These are phyloP conservation scores for Drosophila pseudotalamancana DNA, from an alignment of 2,888 invertebrate species.

Conservation along the genomic window DNA sequence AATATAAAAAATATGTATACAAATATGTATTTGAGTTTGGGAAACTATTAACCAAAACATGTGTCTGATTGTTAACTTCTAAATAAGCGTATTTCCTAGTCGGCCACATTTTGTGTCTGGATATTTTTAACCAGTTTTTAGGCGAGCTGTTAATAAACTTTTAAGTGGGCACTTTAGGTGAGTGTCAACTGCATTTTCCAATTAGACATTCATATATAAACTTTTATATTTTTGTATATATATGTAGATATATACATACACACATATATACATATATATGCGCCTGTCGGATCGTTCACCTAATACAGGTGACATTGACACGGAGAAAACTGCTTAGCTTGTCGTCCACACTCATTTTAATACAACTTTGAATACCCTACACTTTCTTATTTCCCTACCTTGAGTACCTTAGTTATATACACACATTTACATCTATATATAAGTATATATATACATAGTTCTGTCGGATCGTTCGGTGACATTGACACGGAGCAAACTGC, in stretches of 20 bases:
- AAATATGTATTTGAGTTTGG: too few relatives aligned
- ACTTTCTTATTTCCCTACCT: too few relatives aligned
- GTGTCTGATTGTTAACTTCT: too few relatives aligned
- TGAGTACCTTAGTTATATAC: too few relatives aligned
- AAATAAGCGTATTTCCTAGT: background rate
- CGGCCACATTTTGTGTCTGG: background rate
- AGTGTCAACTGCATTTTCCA: slow-evolving; percentile 50
- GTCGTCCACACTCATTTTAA: too few relatives aligned
- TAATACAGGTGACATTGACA: slow-evolving; percentile 44
- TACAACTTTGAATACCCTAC: too few relatives aligned
- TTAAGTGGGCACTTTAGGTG: slow-evolving; percentile 47
- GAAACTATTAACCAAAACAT: too few relatives aligned
- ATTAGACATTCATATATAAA: slow-evolving; percentile 2
- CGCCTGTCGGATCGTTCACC: slow-evolving; percentile 8
- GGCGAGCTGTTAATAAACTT: slow-evolving; percentile 10
- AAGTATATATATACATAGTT: too few relatives aligned
- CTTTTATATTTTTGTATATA: background rate
- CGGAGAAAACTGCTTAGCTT: too few relatives aligned
- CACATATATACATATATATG: background rate
- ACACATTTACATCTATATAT: too few relatives aligned
- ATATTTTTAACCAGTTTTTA: slow-evolving; percentile 32
- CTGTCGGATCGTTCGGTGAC: slow-evolving; percentile 23
- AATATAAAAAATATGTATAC: too few relatives aligned
- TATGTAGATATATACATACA: background rate
- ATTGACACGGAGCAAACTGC: slow-evolving; percentile 41